Conservation (phyloP, 64 coral and sea anemone genomes). For the Dendronephthya gigantea region DNA sequence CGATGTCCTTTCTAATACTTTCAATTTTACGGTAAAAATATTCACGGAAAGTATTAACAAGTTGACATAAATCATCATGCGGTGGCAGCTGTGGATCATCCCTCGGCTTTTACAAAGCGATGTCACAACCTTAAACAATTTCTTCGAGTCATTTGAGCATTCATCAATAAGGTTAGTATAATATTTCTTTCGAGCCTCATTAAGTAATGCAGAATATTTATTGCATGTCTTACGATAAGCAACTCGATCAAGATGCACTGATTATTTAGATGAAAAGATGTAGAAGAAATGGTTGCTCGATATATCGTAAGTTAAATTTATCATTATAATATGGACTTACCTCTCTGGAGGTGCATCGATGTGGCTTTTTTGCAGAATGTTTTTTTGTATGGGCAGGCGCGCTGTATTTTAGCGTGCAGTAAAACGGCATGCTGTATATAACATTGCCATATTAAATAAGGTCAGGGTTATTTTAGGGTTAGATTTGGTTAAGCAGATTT, state of each 20-base stretch:
- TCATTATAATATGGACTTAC: too few relatives aligned
- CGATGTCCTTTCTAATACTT: background rate
- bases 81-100: background rate
- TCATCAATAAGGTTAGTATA: background rate
- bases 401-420: too few relatives aligned
- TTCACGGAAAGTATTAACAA: background rate
- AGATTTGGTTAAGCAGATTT: too few relatives aligned
- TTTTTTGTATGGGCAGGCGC: too few relatives aligned
- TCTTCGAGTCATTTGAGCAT: constrained; percentile 7
- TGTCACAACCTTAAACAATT: background rate
- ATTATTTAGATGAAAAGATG: too few relatives aligned
- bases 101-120: background rate
- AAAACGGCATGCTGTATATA: too few relatives aligned
- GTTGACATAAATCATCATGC: background rate
- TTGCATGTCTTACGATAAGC: constrained; percentile 16
- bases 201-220: constrained; percentile 5
- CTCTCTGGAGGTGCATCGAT: too few relatives aligned
- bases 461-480: too few relatives aligned
- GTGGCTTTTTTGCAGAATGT: too few relatives aligned
- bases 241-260: background rate
- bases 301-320: too few relatives aligned
- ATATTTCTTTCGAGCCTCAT: background rate
- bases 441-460: too few relatives aligned
- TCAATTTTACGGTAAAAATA: constrained; percentile 2
- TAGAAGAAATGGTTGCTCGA: too few relatives aligned